Evolutionary conservation across 2,888 invertebrate genomes (phyloP).

Genomic region (Trichogramma evanescens): DNA sequence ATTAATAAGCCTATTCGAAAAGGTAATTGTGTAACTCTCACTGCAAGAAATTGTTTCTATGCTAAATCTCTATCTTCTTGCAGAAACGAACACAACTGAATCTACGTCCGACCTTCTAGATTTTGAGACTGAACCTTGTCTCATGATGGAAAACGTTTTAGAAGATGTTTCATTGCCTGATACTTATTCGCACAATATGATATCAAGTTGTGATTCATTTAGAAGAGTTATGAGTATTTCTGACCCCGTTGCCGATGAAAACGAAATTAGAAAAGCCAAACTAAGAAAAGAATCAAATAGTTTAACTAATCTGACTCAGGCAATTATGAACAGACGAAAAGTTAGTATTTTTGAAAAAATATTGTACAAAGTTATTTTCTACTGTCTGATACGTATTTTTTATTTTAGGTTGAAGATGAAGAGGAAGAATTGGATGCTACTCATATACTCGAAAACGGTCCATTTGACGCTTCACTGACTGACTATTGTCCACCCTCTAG

Average conservation of each 20-base stretch:
- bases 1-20: slow-evolving; percentile 37
- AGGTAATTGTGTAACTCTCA: slow-evolving; percentile 26
- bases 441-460: slow-evolving; percentile 49
- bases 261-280: slow-evolving; percentile 29
- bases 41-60: neutral
- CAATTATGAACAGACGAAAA: slow-evolving; percentile 66
- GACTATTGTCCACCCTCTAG: slow-evolving; percentile 53
- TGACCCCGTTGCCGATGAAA: slow-evolving; percentile 36
- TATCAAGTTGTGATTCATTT: slow-evolving; percentile 55
- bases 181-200: slow-evolving; percentile 61
- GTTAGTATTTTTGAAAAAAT: slow-evolving; percentile 20
- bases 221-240: slow-evolving; percentile 42
- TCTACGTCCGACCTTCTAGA: slow-evolving; percentile 69
- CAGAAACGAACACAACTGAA: slow-evolving; percentile 53
- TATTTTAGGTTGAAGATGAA: slow-evolving; percentile 39
- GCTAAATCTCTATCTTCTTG: neutral
- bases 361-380: neutral
- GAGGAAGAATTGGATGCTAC: slow-evolving; percentile 43
- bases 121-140: slow-evolving; percentile 75
- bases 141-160: slow-evolving; percentile 72
- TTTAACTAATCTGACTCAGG: slow-evolving; percentile 70
- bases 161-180: slow-evolving; percentile 62
- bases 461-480: slow-evolving; percentile 44
- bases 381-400: neutral
- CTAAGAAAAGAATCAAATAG: slow-evolving; percentile 55